Evolutionary conservation across 1,140 invertebrate genomes (phyloP).

Genomic region (Drosophila parabipectinata): DNA sequence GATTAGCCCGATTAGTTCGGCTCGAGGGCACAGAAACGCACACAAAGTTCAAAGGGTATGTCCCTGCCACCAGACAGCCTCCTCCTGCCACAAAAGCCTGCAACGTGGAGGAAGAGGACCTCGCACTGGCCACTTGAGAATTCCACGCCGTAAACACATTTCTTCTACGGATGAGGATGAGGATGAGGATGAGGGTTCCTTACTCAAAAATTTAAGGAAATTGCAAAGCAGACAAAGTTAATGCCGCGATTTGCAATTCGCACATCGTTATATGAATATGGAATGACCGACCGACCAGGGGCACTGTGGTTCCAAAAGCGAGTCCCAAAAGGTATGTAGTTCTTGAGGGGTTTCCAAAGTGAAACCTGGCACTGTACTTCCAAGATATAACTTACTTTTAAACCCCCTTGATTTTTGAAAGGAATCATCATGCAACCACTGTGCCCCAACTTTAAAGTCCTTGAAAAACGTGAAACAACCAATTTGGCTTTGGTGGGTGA

Average conservation of each 20-base stretch:
- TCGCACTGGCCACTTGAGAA: constrained; percentile 50
- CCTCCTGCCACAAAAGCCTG: no score
- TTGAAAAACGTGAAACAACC: not conserved
- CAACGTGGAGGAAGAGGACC: no score
- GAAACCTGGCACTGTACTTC: no score
- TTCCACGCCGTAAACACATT: constrained; percentile 25
- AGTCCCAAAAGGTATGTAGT: no score
- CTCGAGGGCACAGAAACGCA: constrained; percentile 60
- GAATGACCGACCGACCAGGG: constrained; percentile 29
- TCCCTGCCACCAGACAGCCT: not conserved
- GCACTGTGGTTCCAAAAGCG: not conserved
- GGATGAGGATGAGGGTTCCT: not conserved
- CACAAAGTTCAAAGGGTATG: constrained; percentile 70
- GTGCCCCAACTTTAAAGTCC: not conserved
- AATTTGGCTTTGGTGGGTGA: not conserved
- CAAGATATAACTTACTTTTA: no score
- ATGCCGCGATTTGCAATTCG: constrained; percentile 69
- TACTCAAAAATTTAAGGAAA: not conserved
- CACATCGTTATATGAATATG: constrained; percentile 75
- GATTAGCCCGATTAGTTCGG: constrained; percentile 79
- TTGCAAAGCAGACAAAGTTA: constrained; percentile 19
- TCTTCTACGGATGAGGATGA: not conserved
- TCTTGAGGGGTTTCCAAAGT: no score
- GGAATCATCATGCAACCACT: not conserved
- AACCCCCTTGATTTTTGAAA: no score